Base-by-base conservation (phyloP, 2,113 vertebrate genomes). In the Pseudonaja textilis region DNA sequence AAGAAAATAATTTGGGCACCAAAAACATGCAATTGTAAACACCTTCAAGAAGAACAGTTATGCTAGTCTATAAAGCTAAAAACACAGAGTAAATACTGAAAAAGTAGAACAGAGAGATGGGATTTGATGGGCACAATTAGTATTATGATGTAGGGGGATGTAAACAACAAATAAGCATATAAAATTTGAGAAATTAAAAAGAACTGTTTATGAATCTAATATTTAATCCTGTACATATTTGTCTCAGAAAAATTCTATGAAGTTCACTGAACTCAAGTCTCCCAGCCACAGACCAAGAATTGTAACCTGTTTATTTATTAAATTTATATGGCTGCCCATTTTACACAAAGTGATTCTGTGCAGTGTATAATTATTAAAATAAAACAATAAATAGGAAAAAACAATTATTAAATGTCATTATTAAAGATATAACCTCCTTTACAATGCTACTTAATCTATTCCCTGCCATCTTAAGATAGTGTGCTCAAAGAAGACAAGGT, bases 131-230 rank as follows among this genome's bases (percentile, higher is more conserved):
- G 6, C 39, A 89, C 10, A 50, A 55, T 55, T 89, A 59, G 26
- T 18, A 88, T 34, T 85, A 85, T 45, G 81, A 22, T 54, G 42
- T 16, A 87, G 16, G 91, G 10, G 88, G 50, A 42, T 57, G 34
- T 10, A 92, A 42, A 10, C 56, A 50, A 74, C 29, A 91, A 88
- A 88, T 92, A 87, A 88, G 52, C 42, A 59, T 11, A 59, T 20
- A 52, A 87, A 42, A 85, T 34, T 54, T 92, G 52, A 92, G 50
- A 89, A 39, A 90, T 91, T 16, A 16, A 90, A 86, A 57, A 90
- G 92, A 45, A 47, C 23, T 39, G 26, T 86, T 45, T 92, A 81
- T 47, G 11, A 26, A 9, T 2, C 85, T 87, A 9, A 90, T 56
- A 74, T 29, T 52, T 50, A 10, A 47, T 47, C 14, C 69, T 16